Evolutionary conservation across 2,888 invertebrate species (phyloP), one percentile per base, ranked within the genome.

Genomic region (Lissocephala sabroskyi): DNA sequence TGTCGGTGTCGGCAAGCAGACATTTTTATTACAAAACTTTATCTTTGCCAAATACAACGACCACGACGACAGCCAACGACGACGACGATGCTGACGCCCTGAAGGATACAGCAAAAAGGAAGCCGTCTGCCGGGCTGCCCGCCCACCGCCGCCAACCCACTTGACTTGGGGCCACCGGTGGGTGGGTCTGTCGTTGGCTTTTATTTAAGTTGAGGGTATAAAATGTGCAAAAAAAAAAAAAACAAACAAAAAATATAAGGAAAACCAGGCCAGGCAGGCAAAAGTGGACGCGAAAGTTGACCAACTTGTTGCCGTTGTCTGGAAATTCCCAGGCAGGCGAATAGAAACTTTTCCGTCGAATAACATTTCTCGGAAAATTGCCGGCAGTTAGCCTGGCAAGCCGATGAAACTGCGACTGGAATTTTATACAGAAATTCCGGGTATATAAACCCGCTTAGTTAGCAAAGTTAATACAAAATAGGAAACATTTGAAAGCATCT

Each of bases 11-110:
- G 67, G 58, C 65, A 50, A 60, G 57, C 76, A 73, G 73, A 73
- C 76, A 78, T 73, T 73, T 73, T 78, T 78, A 78, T 76, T 73
- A 73, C 73, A 73, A 78, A 73, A 73, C 73, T 73, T 73, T 73
- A 73, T 73, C 73, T 73, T 78, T 73, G 71, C 76, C 78, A 71
- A 71, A 78, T 75, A 71, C 64, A 56, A 62, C 56, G 65, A 54
- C 49, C 46, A 50, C 56, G 50, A 48, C 57, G 50, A 55, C 53
- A n/a, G 56, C 45, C 55, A 39, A 59, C 41, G 51, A 59, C 43
- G 32, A 37, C 40, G 37, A 51, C 35, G 9, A 35, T 4, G 37
- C 23, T 30, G 47, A 44, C 53, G 49, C 52, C 49, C 52, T 64
- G 68, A 53, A 55, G 63, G 50, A 63, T 61, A 63, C 54, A n/a